Percentiles rank a stretch among this genome's conserved stretches.
phyloP scores from a whole-genome alignment of 1,140 invertebrate species.

The Bombus affinis region DNA sequence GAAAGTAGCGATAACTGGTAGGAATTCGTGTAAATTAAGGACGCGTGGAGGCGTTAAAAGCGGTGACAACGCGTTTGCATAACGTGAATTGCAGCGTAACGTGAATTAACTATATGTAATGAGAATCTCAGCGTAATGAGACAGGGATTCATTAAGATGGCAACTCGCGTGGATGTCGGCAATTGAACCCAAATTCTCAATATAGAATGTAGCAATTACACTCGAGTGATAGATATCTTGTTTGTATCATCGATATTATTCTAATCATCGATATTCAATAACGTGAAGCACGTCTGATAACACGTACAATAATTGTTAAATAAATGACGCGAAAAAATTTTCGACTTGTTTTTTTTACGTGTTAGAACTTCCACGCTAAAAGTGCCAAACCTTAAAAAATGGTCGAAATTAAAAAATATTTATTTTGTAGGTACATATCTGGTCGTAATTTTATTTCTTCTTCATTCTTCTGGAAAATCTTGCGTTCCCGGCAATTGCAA shows the following conservation, averaged over 20 bases:
- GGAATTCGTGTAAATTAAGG: background rate
- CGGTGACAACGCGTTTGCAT: constrained; percentile 5
- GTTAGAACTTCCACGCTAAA: too few relatives aligned
- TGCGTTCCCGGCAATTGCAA: too few relatives aligned
- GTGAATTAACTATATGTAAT: constrained; percentile 5
- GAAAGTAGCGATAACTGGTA: background rate
- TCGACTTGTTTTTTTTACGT: too few relatives aligned
- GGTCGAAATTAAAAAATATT: too few relatives aligned
- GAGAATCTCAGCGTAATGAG: constrained; percentile 25
- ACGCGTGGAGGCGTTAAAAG: background rate
- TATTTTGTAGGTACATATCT: too few relatives aligned
- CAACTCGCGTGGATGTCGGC: background rate
- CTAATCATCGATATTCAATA: background rate
- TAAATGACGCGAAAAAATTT: too few relatives aligned
- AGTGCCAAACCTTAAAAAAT: too few relatives aligned
- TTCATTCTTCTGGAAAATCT: too few relatives aligned
- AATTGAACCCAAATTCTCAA: background rate
- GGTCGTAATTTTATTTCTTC: too few relatives aligned
- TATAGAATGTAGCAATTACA: background rate
- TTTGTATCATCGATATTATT: background rate
- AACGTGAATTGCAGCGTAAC: background rate
- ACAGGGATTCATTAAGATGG: constrained; percentile 1
- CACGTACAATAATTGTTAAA: too few relatives aligned
- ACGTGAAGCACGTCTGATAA: too few relatives aligned
- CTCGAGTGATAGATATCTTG: too few relatives aligned